Evolutionary conservation across 1,140 invertebrate genomes (phyloP).

Genomic region (Drosophila varians): DNA sequence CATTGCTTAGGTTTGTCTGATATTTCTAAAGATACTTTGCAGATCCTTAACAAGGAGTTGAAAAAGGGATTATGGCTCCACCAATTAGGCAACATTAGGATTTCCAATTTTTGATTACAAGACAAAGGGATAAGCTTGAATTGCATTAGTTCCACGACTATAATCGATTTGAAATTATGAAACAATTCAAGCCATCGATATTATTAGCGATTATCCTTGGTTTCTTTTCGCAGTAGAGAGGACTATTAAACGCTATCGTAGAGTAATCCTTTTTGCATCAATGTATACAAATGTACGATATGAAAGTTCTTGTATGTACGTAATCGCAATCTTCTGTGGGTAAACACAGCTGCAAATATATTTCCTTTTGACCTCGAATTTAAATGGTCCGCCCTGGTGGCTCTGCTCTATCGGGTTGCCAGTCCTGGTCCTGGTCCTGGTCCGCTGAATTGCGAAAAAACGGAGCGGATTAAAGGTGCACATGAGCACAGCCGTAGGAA

Average conservation of each 20-base stretch:
- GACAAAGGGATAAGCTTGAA: no score
- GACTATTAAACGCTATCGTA: slow-evolving; percentile 1
- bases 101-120: no score
- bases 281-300: slow-evolving; percentile 13
- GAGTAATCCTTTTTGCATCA: slow-evolving; percentile 6
- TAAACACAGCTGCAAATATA: slow-evolving; percentile 77
- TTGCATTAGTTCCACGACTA: no score
- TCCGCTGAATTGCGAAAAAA: slow-evolving; percentile 57
- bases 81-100: no score
- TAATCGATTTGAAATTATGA: background rate
- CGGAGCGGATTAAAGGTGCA: slow-evolving; percentile 80
- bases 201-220: background rate
- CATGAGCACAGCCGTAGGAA: slow-evolving; percentile 78
- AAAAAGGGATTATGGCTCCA: no score
- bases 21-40: background rate
- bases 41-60: background rate
- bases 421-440: background rate
- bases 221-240: background rate
- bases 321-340: slow-evolving; percentile 61
- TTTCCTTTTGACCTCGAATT: slow-evolving; percentile 76
- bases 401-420: slow-evolving; percentile 55
- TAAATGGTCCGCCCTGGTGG: slow-evolving; percentile 67
- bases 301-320: slow-evolving; percentile 27
- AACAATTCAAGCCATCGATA: background rate
- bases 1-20: background rate